Evolutionary conservation across 2,797 vertebrate genomes (phyloP).

Genomic region (Alosa sapidissima): DNA sequence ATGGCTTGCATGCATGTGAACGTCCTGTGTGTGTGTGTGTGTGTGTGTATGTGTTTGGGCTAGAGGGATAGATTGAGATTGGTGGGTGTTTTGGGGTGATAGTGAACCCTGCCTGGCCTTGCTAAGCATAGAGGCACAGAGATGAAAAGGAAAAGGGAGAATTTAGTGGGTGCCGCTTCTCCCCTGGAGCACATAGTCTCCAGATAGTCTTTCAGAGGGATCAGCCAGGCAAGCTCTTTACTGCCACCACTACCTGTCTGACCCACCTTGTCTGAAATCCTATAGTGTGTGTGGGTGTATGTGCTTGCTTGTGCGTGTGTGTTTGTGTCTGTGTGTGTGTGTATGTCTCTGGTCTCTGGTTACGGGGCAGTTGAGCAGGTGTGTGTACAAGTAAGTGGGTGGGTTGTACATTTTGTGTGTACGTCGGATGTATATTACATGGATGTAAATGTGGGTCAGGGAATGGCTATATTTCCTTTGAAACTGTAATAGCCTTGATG

Average conservation of each 20-base stretch:
- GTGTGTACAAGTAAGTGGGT: constrained; percentile 30
- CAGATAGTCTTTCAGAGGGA: constrained; percentile 16
- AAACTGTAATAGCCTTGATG: not conserved
- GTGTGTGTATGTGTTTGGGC: too few species aligned
- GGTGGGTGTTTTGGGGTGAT: not conserved
- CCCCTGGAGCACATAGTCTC: not conserved
- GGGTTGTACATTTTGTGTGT: not conserved
- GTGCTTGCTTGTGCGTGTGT: constrained; percentile 22
- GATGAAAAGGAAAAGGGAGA: not conserved
- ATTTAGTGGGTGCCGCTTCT: not conserved
- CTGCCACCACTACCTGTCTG: not conserved
- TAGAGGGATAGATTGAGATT: not conserved
- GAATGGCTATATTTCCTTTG: not conserved
- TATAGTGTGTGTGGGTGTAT: constrained; percentile 23
- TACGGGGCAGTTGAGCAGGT: not conserved
- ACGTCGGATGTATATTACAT: too few species aligned
- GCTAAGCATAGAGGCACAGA: not conserved
- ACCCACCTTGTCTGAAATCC: not conserved
- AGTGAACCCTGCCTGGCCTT: not conserved
- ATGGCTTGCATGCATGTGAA: too few species aligned
- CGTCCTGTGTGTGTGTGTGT: too few species aligned
- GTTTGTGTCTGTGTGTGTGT: not conserved
- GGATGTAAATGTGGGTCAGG: not conserved
- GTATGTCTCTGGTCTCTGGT: not conserved
- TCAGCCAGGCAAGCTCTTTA: not conserved